Base-by-base conservation (phyloP, 2,888 invertebrate genomes). In the Dione juno region DNA sequence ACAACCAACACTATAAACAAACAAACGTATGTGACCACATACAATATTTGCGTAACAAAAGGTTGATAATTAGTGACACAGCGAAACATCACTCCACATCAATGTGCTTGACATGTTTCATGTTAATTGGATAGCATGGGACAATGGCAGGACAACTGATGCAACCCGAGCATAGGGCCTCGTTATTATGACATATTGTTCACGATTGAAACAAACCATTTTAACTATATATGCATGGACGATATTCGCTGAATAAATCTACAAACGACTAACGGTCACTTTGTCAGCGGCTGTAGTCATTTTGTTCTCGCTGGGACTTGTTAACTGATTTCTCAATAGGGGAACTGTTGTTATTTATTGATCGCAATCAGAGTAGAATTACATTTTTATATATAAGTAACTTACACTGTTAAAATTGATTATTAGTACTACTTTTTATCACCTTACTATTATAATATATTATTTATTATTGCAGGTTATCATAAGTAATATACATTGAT, bases 161-260 rank as follows among this genome's bases (percentile, higher is more conserved):
- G 84, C 81, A 77, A 73, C 75, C 74, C 76, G 78, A 73, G 70
- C 76, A 77, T 78, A 79, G 81, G 81, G 81, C 79, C 79, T 81
- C 85, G 84, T 86, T 88, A 90, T 90, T 89, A 89, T 87, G 85
- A 85, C 86, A 85, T 85, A 91, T 91, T 90, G 90, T 91, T 88
- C 83, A 73, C 82, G 82, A 84, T 84, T 84, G 80, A 83, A 83
- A 84, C 84, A 83, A 80, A 78, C 77, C 78, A 81, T 83, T 87
- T 86, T 80, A 82, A 83, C 83, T 82, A 81, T 78, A 78, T 81
- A 75, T 78, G 77, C 79, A 75, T 76, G 72, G 69, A 73, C 73
- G 70, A 74, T 71, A 66, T 70, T 71, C 75, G 71, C 66, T 75
- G 73, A 76, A 77, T 77, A 76, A 75, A 76, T 75, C 69, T 72